Evolutionary conservation across 1,140 invertebrate species (phyloP).

Genomic region (Lasioglossum albipes): DNA sequence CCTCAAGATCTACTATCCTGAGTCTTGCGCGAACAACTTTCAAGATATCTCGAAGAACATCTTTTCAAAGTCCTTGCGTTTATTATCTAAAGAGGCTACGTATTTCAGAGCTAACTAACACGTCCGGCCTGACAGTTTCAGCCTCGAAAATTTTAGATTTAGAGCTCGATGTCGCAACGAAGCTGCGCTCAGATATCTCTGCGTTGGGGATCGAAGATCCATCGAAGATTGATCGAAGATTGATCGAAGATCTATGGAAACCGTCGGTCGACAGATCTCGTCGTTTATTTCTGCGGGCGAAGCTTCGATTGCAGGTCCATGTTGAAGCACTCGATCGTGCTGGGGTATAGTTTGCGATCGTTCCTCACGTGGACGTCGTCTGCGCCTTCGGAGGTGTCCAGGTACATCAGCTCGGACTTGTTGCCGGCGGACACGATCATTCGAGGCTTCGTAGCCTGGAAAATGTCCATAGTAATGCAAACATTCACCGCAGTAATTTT

Average conservation of each 20-base stretch:
- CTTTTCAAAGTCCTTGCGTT: not conserved
- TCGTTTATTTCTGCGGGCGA: not conserved
- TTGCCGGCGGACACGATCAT: constrained; percentile 35
- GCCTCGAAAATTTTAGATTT: too few species aligned
- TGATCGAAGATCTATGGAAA: not conserved
- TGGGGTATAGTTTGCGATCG: constrained; percentile 71
- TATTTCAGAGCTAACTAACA: not conserved
- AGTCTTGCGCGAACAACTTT: not conserved
- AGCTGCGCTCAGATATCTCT: not conserved
- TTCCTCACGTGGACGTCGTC: constrained; percentile 69
- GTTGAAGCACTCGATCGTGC: not conserved
- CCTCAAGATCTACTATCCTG: not conserved
- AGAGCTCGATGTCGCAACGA: not conserved
- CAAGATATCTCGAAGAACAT: not conserved
- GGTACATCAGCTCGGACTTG: constrained; percentile 72
- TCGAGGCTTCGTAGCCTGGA: constrained; percentile 13
- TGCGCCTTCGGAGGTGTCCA: constrained; percentile 63
- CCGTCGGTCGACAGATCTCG: not conserved
- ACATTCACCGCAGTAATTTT: too few species aligned
- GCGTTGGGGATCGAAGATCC: not conserved
- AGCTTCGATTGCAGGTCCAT: constrained; percentile 21
- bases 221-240: not conserved
- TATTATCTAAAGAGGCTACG: not conserved
- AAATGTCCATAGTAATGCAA: not conserved
- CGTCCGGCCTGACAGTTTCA: too few species aligned